phyloP scores from a whole-genome alignment of 2,113 vertebrate species.

The Poeciliopsis prolifica region DNA sequence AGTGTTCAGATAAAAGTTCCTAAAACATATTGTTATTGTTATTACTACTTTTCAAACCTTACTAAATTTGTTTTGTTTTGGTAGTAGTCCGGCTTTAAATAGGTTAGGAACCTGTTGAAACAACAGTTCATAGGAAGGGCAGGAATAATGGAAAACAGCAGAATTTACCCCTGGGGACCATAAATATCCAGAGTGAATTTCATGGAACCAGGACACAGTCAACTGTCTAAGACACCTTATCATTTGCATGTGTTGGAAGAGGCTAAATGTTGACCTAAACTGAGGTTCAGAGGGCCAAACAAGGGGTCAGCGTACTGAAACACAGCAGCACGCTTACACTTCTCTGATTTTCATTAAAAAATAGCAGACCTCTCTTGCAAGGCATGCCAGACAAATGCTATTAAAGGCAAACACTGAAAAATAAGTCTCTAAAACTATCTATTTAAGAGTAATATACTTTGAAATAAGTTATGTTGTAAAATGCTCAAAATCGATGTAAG shows the following conservation, averaged over 20 bases:
- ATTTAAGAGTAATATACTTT: too few species aligned
- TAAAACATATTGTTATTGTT: not conserved
- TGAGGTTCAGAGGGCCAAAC: constrained; percentile 4
- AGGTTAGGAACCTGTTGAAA: constrained; percentile 9
- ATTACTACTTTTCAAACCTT: not conserved
- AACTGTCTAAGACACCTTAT: constrained; percentile 8
- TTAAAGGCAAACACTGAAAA: constrained; percentile 18
- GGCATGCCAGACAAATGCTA: constrained; percentile 9
- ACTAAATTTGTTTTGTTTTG: not conserved
- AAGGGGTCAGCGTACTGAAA: not conserved
- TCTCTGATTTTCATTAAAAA: constrained; percentile 3
- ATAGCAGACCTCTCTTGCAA: constrained; percentile 6
- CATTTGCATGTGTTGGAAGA: constrained; percentile 11
- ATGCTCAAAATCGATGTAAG: constrained; percentile 2
- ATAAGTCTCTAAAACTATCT: constrained; percentile 9
- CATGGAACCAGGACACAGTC: constrained; percentile 25
- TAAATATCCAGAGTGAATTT: constrained; percentile 23
- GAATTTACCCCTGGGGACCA: constrained; percentile 7
- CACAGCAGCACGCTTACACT: not conserved
- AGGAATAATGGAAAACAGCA: constrained; percentile 16
- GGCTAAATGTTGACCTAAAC: constrained; percentile 12
- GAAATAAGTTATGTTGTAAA: constrained; percentile 1
- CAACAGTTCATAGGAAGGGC: constrained; percentile 5
- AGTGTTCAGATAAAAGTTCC: not conserved
- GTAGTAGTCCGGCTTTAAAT: not conserved